Evolutionary conservation across 92 coral and sea anemone genomes (phyloP).

Genomic region (Zoanthus sansibaricus): DNA sequence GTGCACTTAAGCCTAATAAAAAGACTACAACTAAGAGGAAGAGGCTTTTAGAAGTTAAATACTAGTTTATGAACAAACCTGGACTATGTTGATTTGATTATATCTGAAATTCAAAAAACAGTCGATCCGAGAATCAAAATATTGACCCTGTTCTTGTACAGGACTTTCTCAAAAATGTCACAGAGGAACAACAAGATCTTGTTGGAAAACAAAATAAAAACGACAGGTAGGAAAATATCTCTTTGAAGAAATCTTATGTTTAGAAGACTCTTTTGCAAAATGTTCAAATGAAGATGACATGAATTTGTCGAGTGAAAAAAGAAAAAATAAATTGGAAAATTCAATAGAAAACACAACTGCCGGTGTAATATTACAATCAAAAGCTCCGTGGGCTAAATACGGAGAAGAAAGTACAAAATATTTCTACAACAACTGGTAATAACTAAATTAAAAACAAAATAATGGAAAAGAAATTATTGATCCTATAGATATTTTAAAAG

Average conservation of each 20-base stretch:
- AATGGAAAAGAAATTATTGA: background rate
- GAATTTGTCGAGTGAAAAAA: background rate
- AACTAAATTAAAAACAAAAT: no score
- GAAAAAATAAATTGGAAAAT: background rate
- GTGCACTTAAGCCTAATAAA: conserved; percentile 1
- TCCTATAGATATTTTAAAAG: background rate
- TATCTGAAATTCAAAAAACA: background rate
- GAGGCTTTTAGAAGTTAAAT: background rate
- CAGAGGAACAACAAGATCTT: background rate
- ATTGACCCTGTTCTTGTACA: background rate
- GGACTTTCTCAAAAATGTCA: background rate
- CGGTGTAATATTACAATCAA: background rate
- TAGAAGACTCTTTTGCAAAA: background rate
- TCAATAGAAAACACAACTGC: background rate
- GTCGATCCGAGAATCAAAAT: background rate
- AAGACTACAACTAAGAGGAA: background rate
- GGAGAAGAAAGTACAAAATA: background rate
- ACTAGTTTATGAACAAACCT: background rate
- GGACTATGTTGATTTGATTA: background rate
- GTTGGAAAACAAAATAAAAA: background rate
- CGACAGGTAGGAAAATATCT: background rate
- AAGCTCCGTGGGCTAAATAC: background rate
- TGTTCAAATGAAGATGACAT: no score
- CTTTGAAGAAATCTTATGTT: background rate
- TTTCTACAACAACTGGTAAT: background rate